Percentiles rank a stretch among this genome's conserved stretches.
Evolutionary conservation across 1,140 invertebrate species (phyloP).

Genomic region (Drosophila tani): DNA sequence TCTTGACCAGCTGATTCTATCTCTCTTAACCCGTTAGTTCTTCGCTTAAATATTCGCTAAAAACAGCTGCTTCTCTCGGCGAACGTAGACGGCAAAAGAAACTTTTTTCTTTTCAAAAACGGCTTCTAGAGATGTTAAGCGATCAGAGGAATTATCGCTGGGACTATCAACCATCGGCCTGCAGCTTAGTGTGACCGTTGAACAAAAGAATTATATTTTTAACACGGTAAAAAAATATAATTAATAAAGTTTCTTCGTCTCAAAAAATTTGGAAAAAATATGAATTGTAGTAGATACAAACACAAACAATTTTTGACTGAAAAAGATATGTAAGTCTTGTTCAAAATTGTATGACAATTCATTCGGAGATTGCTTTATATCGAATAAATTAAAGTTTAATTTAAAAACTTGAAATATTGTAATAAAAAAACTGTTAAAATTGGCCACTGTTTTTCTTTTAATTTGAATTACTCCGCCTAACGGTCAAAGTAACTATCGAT

Average conservation of each 20-base stretch:
- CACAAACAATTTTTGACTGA: neutral
- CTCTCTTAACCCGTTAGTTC: neutral
- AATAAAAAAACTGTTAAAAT: too few relatives aligned
- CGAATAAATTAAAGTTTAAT: neutral
- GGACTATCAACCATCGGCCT: slow-evolving; percentile 1
- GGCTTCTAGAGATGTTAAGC: slow-evolving; percentile 8
- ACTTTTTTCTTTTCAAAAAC: slow-evolving; percentile 18
- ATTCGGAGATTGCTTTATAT: too few relatives aligned
- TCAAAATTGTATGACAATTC: too few relatives aligned
- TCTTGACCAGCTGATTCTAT: neutral
- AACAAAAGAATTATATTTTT: too few relatives aligned
- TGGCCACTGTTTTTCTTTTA: accelerated
- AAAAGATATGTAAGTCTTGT: neutral
- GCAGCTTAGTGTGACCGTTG: slow-evolving; percentile 7
- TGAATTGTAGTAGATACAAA: neutral
- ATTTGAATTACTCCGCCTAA: neutral
- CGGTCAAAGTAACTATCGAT: neutral
- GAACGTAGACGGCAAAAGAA: slow-evolving; percentile 8
- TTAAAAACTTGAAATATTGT: neutral
- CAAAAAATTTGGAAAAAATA: neutral
- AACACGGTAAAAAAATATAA: slow-evolving; percentile 7
- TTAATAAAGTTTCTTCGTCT: too few relatives aligned
- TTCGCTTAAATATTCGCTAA: neutral
- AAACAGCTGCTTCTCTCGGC: neutral
- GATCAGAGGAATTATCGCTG: neutral